Percentiles rank a stretch among this genome's conserved stretches.
Evolutionary conservation across 2,888 invertebrate species (phyloP).

Genomic region (Choristoneura rosaceana): DNA sequence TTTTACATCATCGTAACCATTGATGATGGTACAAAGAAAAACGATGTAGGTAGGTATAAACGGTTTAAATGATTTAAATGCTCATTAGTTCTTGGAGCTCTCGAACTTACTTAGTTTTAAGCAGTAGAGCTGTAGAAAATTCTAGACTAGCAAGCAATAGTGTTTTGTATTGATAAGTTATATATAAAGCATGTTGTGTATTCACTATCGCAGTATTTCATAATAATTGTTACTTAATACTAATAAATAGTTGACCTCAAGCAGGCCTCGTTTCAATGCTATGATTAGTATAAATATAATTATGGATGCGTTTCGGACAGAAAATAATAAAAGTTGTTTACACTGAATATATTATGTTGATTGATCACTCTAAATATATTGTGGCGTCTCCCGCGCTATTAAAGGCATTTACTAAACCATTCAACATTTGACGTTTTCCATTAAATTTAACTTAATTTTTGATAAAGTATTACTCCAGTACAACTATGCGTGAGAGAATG

Average conservation of each 20-base stretch:
- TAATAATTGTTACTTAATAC: slow-evolving; percentile 13
- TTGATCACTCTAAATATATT: neutral
- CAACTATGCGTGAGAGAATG: too few species aligned
- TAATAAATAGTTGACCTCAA: slow-evolving; percentile 24
- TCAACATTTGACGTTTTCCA: too few species aligned
- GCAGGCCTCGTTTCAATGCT: slow-evolving; percentile 33
- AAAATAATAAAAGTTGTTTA: slow-evolving; percentile 12
- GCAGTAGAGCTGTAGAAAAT: neutral
- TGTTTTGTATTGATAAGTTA: neutral
- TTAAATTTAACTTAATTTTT: too few species aligned
- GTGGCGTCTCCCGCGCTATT: too few species aligned
- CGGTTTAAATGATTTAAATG: neutral
- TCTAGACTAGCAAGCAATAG: neutral
- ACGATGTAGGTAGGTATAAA: neutral
- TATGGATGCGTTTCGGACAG: slow-evolving; percentile 19
- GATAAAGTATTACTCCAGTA: too few species aligned
- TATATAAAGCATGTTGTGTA: slow-evolving; percentile 5
- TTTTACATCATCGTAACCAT: slow-evolving; percentile 12
- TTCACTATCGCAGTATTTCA: slow-evolving; percentile 13
- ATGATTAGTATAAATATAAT: slow-evolving; percentile 23
- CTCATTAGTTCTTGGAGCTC: neutral
- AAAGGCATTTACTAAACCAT: too few species aligned
- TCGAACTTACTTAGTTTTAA: neutral
- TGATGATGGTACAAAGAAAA: neutral
- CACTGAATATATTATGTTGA: slow-evolving; percentile 21